Evolutionary conservation across 2,113 vertebrate species (phyloP), one percentile per base, ranked within the genome.

Genomic region (Austrofundulus limnaeus): DNA sequence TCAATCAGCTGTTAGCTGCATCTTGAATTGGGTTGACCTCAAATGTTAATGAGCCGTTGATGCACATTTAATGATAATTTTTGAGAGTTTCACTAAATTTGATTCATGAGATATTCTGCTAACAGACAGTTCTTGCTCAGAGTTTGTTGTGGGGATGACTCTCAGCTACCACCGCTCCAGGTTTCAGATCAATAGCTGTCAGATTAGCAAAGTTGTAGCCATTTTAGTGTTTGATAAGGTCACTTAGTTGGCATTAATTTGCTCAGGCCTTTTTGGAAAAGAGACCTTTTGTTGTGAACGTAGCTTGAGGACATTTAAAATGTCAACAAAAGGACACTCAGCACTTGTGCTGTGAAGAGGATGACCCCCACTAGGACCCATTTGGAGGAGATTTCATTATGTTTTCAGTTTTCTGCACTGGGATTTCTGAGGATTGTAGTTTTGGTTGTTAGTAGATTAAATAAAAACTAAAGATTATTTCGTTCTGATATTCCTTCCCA

Each of bases 401-500:
- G 19, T 11, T 42, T 21, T 24, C 38, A 6, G 55, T 41, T 16
- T 3, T 10, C 13, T 21, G 12, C 2, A 17, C 23, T 42, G 54
- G 5, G 11, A 17, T 23, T 57, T 52, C n/a, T 12, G 21, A 12
- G 4, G 13, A 21, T 14, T 20, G 2, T 14, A 11, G n/a, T 20
- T n/a, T 24, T 23, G 11, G 11, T 6, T 31, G 49, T 17, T 9
- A 31, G 15, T 14, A 14, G 2, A 51, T 17, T 34, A 34, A 8
- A 34, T 34, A 10, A 5, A 9, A 34, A 34, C 2, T 1, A 2
- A n/a, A n/a, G 12, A 14, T 6, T 5, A 11, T 2, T 1, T 7
- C 50, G 20, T 43, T 63, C 19, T 64, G 17, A 11, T 1, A 48
- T 11, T 2, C 42, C 34, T 55, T 83, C 70, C 5, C 90, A 93